These are phyloP conservation scores for Ichneumon xanthorius DNA, from an alignment of 2,888 invertebrate species.

Conservation along the genomic window DNA sequence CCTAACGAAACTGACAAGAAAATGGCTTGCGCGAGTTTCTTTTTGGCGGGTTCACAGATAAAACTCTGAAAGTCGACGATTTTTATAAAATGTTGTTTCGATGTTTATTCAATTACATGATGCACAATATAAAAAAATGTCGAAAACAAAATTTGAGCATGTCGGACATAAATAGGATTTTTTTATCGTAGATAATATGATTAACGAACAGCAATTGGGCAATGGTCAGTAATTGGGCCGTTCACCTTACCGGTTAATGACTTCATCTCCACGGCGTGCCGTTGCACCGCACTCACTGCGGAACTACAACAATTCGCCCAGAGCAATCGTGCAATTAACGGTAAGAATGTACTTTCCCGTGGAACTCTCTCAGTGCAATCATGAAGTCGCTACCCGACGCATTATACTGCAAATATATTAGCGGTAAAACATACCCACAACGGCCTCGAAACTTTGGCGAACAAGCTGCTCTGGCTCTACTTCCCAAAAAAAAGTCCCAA, in stretches of 20 bases:
- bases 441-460: conserved; percentile 28
- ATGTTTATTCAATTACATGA: no score
- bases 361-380: background rate
- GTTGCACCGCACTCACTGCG: background rate
- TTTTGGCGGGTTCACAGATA: no score
- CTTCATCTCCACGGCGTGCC: background rate
- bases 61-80: no score
- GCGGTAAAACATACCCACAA: background rate
- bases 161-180: no score
- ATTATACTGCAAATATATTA: background rate
- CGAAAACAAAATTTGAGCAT: no score
- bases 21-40: no score
- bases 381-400: background rate
- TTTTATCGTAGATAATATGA: no score
- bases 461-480: background rate
- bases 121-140: no score
- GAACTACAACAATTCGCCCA: conserved; percentile 1
- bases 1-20: no score
- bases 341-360: background rate
- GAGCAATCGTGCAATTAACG: conserved; percentile 7
- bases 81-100: no score
- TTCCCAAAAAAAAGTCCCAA: background rate
- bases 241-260: background rate
- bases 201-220: no score
- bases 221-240: no score